Evolutionary conservation across 2,113 vertebrate genomes (phyloP).

Genomic region (Ammospiza nelsoni): DNA sequence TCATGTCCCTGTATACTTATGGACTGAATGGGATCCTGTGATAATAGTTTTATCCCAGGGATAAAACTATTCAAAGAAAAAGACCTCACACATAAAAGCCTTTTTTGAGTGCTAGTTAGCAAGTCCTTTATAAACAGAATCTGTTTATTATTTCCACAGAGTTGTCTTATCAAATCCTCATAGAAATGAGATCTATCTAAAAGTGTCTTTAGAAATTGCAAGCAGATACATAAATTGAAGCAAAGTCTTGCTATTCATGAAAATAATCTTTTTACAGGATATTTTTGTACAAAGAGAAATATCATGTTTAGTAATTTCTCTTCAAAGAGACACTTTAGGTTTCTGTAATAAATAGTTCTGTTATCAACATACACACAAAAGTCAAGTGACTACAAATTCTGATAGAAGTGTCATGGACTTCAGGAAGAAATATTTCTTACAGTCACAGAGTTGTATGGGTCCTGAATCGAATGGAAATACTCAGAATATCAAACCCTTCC

Average conservation of each 20-base stretch:
- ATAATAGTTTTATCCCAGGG: background rate
- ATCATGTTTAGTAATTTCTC: slow-evolving; percentile 66
- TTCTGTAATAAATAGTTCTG: slow-evolving; percentile 59
- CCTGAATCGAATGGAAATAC: slow-evolving; percentile 6
- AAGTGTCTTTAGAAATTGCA: slow-evolving; percentile 58
- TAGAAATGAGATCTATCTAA: slow-evolving; percentile 54
- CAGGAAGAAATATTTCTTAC: slow-evolving; percentile 37
- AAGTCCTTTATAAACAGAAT: slow-evolving; percentile 27
- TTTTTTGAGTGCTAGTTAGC: slow-evolving; percentile 35
- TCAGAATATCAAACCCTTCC: background rate
- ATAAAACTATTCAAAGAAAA: slow-evolving; percentile 13
- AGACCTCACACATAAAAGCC: background rate
- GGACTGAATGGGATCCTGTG: background rate
- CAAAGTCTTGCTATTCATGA: slow-evolving; percentile 45
- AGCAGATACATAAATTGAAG: slow-evolving; percentile 47
- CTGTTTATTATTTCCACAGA: slow-evolving; percentile 29
- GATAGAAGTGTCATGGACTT: slow-evolving; percentile 2
- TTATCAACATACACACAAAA: slow-evolving; percentile 46
- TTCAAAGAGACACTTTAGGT: slow-evolving; percentile 54
- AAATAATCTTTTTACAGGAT: slow-evolving; percentile 62
- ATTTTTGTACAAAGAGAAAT: slow-evolving; percentile 33
- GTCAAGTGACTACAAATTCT: slow-evolving; percentile 48
- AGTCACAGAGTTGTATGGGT: background rate
- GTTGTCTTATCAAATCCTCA: slow-evolving; percentile 58
- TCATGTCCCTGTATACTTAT: background rate